A percentile compares a stretch with the other conserved stretches of the same genome.
Conservation (phyloP, 1,140 invertebrate genomes). For the Megathymus violae region DNA sequence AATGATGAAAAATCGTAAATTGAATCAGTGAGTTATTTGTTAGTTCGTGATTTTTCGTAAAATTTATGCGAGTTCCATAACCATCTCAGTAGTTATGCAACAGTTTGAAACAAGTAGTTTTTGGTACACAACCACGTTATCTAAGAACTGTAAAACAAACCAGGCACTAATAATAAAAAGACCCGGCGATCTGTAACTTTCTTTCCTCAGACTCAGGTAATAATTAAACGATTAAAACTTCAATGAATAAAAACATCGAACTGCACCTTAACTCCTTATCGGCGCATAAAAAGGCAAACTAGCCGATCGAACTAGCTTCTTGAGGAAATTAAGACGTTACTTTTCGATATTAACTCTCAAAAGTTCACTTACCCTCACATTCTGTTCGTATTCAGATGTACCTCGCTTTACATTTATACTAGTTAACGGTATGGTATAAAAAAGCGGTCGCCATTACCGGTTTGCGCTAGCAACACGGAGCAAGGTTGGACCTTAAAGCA, state of each 20-base stretch:
- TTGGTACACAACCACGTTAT: background rate
- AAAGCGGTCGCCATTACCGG: slow-evolving; percentile 50
- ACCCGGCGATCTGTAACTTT: slow-evolving; percentile 24
- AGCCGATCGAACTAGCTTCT: slow-evolving; percentile 16
- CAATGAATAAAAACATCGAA: slow-evolving; percentile 34
- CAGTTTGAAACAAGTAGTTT: background rate
- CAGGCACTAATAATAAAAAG: slow-evolving; percentile 24
- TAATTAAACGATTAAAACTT: slow-evolving; percentile 35
- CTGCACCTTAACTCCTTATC: slow-evolving; percentile 31
- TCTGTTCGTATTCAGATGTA: slow-evolving; percentile 58
- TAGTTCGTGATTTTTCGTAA: too few species aligned
- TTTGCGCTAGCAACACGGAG: slow-evolving; percentile 55
- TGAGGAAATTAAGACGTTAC: slow-evolving; percentile 37
- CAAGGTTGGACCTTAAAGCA: slow-evolving; percentile 57
- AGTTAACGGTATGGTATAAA: slow-evolving; percentile 62
- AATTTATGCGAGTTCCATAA: too few species aligned
- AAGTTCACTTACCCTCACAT: slow-evolving; percentile 55
- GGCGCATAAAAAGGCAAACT: slow-evolving; percentile 31
- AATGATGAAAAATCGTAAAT: too few species aligned
- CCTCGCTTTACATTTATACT: slow-evolving; percentile 49
- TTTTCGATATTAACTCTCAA: slow-evolving; percentile 37
- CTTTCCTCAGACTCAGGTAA: slow-evolving; percentile 30
- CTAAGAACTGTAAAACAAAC: slow-evolving; percentile 23
- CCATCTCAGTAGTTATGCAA: too few species aligned
- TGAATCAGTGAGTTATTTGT: too few species aligned